Conservation (phyloP, 2,797 vertebrate species). For the Epinephelus malabaricus region DNA sequence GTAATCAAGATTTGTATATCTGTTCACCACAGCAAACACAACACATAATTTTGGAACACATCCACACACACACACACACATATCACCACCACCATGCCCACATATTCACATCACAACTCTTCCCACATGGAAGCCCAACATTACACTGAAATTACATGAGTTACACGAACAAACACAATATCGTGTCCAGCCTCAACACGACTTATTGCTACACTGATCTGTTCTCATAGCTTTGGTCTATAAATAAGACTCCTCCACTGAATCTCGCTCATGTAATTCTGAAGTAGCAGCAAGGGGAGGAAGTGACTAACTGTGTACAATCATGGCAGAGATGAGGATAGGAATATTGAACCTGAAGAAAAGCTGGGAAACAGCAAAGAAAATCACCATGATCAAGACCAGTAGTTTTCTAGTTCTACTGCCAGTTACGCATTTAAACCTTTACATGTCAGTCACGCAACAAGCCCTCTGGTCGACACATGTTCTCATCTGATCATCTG, state of each 20-base stretch:
- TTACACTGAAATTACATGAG: slow-evolving; percentile 14
- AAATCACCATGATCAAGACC: neutral
- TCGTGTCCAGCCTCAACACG: slow-evolving; percentile 17
- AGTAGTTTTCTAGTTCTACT: neutral
- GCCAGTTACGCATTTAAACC: neutral
- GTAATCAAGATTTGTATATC: neutral
- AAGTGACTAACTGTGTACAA: slow-evolving; percentile 16
- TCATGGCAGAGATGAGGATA: neutral
- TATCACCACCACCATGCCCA: slow-evolving; percentile 8
- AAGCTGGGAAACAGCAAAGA: neutral
- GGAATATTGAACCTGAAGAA: neutral
- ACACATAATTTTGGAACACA: neutral
- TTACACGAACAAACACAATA: slow-evolving; percentile 11
- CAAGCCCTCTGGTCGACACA: neutral
- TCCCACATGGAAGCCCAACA: slow-evolving; percentile 26
- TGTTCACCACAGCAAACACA: neutral
- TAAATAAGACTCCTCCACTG: slow-evolving; percentile 16
- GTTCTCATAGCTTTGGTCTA: slow-evolving; percentile 9
- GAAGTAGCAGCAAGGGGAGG: neutral
- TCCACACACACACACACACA: neutral
- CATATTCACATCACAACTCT: slow-evolving; percentile 18
- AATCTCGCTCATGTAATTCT: slow-evolving; percentile 9
- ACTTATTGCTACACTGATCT: slow-evolving; percentile 17
- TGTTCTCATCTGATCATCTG: slow-evolving; percentile 2
- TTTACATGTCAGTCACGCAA: neutral